Conservation (phyloP, 2,888 invertebrate genomes). For the Reticulitermes lucifugus region DNA sequence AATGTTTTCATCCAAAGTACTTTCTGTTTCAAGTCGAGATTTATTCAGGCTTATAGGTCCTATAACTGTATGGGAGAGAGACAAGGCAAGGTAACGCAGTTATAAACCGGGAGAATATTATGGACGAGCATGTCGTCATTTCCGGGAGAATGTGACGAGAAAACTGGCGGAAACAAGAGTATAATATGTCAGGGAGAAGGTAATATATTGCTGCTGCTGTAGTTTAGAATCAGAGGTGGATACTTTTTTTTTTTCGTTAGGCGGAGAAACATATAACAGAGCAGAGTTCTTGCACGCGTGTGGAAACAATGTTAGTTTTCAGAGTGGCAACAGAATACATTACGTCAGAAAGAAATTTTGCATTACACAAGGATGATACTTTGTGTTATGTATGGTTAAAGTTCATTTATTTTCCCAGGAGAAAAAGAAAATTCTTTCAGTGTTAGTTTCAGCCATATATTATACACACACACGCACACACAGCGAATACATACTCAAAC, state of each 20-base stretch:
- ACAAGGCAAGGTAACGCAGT: not conserved
- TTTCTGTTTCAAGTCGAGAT: not conserved
- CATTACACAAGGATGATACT: too few relatives aligned
- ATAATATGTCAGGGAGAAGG: constrained; percentile 4
- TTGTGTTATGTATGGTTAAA: too few relatives aligned
- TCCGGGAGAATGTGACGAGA: not conserved
- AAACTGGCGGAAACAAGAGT: not conserved
- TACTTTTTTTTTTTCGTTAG: not conserved
- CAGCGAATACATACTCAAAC: too few relatives aligned
- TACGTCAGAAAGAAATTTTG: not conserved
- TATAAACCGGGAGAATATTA: not conserved
- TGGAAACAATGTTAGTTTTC: not conserved
- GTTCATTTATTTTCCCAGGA: too few relatives aligned
- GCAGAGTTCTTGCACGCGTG: not conserved
- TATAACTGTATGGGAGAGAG: not conserved
- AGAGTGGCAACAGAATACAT: not conserved
- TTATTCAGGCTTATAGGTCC: not conserved
- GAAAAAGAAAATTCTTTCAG: too few relatives aligned
- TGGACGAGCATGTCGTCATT: not conserved
- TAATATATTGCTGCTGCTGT: not conserved
- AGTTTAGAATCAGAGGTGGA: not conserved
- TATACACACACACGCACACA: too few relatives aligned
- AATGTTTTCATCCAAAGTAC: not conserved
- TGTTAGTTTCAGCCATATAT: too few relatives aligned
- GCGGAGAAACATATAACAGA: not conserved